Conservation (phyloP, 2,113 vertebrate genomes). For the Pangasianodon gigas region DNA sequence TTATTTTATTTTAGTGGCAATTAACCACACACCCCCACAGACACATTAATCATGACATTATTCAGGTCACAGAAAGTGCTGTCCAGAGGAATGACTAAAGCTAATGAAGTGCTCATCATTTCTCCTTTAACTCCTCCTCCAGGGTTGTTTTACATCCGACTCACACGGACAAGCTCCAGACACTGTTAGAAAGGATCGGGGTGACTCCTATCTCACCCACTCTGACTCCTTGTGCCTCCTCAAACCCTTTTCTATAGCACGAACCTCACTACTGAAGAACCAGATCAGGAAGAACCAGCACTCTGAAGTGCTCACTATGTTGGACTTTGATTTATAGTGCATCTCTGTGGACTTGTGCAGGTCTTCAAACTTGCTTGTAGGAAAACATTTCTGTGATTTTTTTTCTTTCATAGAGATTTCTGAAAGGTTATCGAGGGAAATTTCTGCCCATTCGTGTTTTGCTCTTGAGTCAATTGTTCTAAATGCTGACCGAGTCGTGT, state of each 20-base stretch:
- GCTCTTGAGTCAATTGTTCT: neutral
- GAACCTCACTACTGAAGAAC: neutral
- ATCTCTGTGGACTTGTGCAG: neutral
- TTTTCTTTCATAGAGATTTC: neutral
- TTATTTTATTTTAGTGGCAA: neutral
- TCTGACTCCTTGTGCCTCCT: slow-evolving; percentile 43
- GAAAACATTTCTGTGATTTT: neutral
- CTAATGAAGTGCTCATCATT: slow-evolving; percentile 70
- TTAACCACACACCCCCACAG: neutral
- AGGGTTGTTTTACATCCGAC: slow-evolving; percentile 85
- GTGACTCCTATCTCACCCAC: slow-evolving; percentile 71
- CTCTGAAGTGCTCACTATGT: slow-evolving; percentile 1
- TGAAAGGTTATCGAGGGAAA: neutral
- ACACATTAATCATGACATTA: slow-evolving; percentile 48
- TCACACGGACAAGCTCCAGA: slow-evolving; percentile 76
- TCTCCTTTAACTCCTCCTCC: slow-evolving; percentile 80
- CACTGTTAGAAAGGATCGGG: slow-evolving; percentile 77
- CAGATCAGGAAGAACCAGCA: neutral
- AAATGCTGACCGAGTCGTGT: slow-evolving; percentile 71
- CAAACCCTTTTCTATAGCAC: neutral
- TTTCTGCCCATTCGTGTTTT: too few relatives aligned
- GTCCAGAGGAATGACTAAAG: slow-evolving; percentile 65
- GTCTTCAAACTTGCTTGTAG: neutral
- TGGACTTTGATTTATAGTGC: neutral
- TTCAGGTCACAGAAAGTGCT: slow-evolving; percentile 62